Conservation (phyloP, 2,113 vertebrate genomes). For the Varanus salvator region DNA sequence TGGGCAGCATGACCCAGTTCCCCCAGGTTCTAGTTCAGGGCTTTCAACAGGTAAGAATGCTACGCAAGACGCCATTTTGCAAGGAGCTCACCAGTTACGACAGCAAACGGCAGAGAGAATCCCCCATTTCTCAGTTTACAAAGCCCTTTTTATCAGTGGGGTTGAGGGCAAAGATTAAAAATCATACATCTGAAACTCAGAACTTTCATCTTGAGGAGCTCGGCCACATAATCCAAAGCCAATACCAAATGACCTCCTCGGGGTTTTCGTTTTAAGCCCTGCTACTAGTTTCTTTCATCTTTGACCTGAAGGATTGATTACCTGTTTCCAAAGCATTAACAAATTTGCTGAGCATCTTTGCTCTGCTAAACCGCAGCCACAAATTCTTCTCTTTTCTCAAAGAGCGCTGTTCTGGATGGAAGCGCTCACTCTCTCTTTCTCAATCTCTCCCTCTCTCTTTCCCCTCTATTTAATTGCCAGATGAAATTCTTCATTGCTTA, state of each 20-base stretch:
- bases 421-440: not conserved
- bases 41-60: not conserved
- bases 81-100: not conserved
- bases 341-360: constrained; percentile 57
- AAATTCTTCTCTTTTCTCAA: constrained; percentile 45
- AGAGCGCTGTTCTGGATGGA: constrained; percentile 43
- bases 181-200: constrained; percentile 7
- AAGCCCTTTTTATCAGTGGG: constrained; percentile 19
- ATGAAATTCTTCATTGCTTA: constrained; percentile 22
- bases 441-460: constrained; percentile 20
- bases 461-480: constrained; percentile 28
- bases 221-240: constrained; percentile 39
- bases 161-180: constrained; percentile 31
- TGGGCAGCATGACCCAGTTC: not conserved
- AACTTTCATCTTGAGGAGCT: constrained; percentile 34
- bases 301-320: constrained; percentile 66
- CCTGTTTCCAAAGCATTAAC: constrained; percentile 49
- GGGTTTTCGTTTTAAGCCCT: constrained; percentile 45
- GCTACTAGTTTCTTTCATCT: constrained; percentile 49
- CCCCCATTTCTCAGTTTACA: constrained; percentile 32
- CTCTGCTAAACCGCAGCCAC: constrained; percentile 42
- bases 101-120: not conserved
- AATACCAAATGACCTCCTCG: constrained; percentile 51
- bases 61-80: not conserved
- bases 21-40: too few relatives aligned